Conservation (phyloP, 1,140 invertebrate genomes). For the Drosophila orena region DNA sequence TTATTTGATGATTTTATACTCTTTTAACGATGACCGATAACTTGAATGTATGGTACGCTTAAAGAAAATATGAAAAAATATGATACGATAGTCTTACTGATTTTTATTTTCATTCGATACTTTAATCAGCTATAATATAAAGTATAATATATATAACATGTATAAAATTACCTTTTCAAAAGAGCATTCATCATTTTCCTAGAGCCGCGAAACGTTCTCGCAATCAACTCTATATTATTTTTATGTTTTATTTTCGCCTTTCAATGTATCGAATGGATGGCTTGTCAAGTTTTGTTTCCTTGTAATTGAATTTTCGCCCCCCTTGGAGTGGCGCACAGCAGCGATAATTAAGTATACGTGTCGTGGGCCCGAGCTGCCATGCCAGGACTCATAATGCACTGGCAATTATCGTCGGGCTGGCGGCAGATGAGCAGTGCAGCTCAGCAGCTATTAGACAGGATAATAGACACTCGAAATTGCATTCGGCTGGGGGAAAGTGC, state of each 20-base stretch:
- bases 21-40: not conserved
- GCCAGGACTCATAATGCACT: conserved; percentile 36
- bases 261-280: conserved; percentile 23
- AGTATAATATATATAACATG: too few relatives aligned
- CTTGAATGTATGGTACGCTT: not conserved
- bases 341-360: conserved; percentile 54
- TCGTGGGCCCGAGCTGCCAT: conserved; percentile 29
- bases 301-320: conserved; percentile 62
- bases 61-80: not conserved
- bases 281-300: conserved; percentile 57
- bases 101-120: too few relatives aligned
- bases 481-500: conserved; percentile 45
- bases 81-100: too few relatives aligned
- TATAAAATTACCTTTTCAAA: not conserved
- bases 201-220: too few relatives aligned
- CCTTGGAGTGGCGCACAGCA: not conserved
- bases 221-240: conserved; percentile 25
- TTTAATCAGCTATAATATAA: too few relatives aligned
- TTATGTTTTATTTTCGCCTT: conserved; percentile 36
- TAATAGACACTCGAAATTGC: conserved; percentile 63
- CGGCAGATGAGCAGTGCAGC: conserved; percentile 29
- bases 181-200: conserved; percentile 1
- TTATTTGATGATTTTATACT: conserved; percentile 38
- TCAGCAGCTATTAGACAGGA: conserved; percentile 41
- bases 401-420: conserved; percentile 16